These are phyloP conservation scores for human DNA, from an alignment of 2,113 vertebrate species.

Conservation along the genomic window DNA sequence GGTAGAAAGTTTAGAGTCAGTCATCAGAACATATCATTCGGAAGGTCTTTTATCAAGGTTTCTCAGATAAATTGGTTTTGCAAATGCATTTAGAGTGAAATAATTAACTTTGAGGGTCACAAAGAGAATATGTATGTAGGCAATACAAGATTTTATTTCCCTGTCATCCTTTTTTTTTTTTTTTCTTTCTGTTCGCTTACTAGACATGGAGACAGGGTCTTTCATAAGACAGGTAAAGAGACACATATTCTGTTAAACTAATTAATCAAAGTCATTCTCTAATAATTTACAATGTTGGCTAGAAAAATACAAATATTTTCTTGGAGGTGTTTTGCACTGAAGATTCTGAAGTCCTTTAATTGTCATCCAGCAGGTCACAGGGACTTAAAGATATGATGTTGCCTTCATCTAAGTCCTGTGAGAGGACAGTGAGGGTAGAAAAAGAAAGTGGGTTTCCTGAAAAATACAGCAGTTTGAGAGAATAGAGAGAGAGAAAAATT, in stretches of 20 bases:
- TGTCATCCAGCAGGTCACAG: background rate
- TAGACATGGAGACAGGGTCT: background rate
- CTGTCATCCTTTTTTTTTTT: background rate
- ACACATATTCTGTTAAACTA: background rate
- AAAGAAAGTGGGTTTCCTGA: background rate
- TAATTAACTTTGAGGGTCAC: constrained; percentile 71
- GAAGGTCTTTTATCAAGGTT: constrained; percentile 67
- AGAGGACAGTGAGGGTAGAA: background rate
- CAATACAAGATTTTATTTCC: constrained; percentile 30
- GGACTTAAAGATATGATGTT: background rate
- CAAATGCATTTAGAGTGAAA: constrained; percentile 63
- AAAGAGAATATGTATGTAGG: constrained; percentile 27
- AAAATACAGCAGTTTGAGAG: background rate
- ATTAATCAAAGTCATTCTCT: background rate
- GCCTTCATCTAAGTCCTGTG: background rate
- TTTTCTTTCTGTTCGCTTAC: background rate
- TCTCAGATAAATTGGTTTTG: constrained; percentile 67
- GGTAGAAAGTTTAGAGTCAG: constrained; percentile 19
- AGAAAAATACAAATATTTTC: background rate
- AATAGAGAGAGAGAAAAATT: background rate
- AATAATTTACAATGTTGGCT: background rate
- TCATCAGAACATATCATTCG: constrained; percentile 48
- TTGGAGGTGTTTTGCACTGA: background rate
- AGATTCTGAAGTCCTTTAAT: background rate
- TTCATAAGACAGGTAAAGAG: constrained; percentile 16